These are phyloP conservation scores for Sylvilagus floridanus DNA, from an alignment of 2,797 vertebrate genomes.

Conservation along the genomic window DNA sequence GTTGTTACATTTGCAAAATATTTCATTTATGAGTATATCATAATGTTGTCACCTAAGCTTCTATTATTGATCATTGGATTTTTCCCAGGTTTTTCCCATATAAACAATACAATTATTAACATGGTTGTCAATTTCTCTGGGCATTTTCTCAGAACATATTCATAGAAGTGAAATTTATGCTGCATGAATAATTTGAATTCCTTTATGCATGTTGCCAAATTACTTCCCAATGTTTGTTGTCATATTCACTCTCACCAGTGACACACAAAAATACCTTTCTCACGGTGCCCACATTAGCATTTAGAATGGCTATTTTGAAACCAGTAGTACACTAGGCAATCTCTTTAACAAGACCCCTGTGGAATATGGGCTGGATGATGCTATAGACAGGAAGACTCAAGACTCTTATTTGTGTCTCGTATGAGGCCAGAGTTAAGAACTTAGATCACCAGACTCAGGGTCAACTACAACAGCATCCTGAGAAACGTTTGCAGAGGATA, in stretches of 20 bases:
- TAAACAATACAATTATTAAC: constrained; percentile 58
- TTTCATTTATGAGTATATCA: neutral
- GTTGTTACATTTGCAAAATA: constrained; percentile 20
- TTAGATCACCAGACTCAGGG: neutral
- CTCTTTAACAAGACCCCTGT: constrained; percentile 32
- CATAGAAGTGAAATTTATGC: constrained; percentile 55
- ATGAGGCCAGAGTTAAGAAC: neutral
- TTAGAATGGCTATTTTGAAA: constrained; percentile 62
- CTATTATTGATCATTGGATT: neutral
- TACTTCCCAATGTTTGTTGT: constrained; percentile 26
- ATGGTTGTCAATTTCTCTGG: constrained; percentile 29
- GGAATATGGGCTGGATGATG: neutral
- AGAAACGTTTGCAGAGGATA: neutral
- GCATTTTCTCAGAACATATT: constrained; percentile 60
- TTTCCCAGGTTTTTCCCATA: neutral
- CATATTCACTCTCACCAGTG: constrained; percentile 16
- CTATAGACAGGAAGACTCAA: neutral
- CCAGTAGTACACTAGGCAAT: constrained; percentile 41
- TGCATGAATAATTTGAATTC: constrained; percentile 65
- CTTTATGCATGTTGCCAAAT: constrained; percentile 54
- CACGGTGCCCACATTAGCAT: constrained; percentile 31
- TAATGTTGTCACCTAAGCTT: neutral
- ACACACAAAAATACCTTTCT: constrained; percentile 33
- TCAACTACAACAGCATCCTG: neutral
- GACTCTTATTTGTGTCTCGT: neutral